phyloP scores from a whole-genome alignment of 2,888 invertebrate species.

The Andrena bicolor region DNA sequence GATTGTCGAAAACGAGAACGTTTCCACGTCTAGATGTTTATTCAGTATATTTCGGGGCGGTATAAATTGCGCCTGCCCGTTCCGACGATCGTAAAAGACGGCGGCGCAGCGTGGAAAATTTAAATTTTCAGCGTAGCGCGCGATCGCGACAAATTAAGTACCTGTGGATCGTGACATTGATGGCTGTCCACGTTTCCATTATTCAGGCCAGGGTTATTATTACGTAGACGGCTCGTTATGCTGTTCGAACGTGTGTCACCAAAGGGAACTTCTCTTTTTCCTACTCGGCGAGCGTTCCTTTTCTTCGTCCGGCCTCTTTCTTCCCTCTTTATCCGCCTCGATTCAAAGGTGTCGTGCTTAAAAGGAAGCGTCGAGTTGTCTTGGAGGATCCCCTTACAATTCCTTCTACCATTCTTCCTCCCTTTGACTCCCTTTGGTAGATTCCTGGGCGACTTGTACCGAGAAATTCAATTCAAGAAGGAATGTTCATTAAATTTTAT shows the following conservation, averaged over 20 bases:
- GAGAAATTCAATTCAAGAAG: conserved; percentile 52
- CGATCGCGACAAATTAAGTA: conserved; percentile 71
- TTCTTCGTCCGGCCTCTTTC: conserved; percentile 35
- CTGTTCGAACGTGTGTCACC: conserved; percentile 54
- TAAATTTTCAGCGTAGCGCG: conserved; percentile 69
- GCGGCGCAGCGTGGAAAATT: conserved; percentile 51
- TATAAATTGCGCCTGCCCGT: too few relatives aligned
- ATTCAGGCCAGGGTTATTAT: conserved; percentile 63
- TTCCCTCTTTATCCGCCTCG: conserved; percentile 38
- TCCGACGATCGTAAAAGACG: conserved; percentile 30
- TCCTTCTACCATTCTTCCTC: conserved; percentile 35
- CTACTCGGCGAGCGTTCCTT: conserved; percentile 1
- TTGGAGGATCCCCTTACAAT: conserved; percentile 62
- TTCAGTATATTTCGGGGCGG: conserved; percentile 32
- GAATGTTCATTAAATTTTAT: conserved; percentile 61
- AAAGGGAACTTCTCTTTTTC: conserved; percentile 33
- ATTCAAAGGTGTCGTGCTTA: conserved; percentile 66
- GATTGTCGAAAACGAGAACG: conserved; percentile 7
- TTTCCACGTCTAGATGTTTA: conserved; percentile 11
- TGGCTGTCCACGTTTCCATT: conserved; percentile 50
- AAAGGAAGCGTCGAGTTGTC: conserved; percentile 62
- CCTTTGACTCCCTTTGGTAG: conserved; percentile 31
- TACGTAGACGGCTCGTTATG: conserved; percentile 65
- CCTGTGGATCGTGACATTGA: conserved; percentile 41
- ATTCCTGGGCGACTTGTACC: conserved; percentile 33